A percentile compares a stretch with the other conserved stretches of the same genome.
Conservation (phyloP, 2,888 invertebrate genomes). For the Dendrolimus pini region DNA sequence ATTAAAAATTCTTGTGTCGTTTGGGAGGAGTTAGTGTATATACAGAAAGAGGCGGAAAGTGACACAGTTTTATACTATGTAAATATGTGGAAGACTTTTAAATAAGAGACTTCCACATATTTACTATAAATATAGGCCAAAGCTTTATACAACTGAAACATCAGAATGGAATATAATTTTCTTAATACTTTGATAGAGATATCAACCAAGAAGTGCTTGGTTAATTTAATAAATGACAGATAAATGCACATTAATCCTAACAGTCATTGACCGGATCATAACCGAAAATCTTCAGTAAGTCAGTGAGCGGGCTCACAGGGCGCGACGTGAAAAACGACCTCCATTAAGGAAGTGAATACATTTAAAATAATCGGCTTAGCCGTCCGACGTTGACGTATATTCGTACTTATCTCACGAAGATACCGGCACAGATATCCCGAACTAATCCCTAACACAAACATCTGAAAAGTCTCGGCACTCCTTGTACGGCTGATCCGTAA, state of each 20-base stretch:
- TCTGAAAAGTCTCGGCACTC: slow-evolving; percentile 72
- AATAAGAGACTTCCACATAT: too few relatives aligned
- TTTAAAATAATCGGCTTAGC: slow-evolving; percentile 77
- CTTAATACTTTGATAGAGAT: too few relatives aligned
- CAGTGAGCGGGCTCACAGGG: slow-evolving; percentile 49
- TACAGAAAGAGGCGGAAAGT: too few relatives aligned
- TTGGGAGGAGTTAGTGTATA: too few relatives aligned
- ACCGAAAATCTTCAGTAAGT: slow-evolving; percentile 72
- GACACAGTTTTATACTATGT: too few relatives aligned
- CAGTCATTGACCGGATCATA: slow-evolving; percentile 75
- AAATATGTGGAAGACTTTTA: too few relatives aligned
- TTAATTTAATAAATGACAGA: slow-evolving; percentile 53
- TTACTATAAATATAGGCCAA: too few relatives aligned
- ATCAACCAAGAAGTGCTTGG: too few relatives aligned
- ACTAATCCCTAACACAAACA: slow-evolving; percentile 75
- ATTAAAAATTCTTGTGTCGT: too few relatives aligned
- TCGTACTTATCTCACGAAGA: slow-evolving; percentile 75
- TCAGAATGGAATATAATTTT: too few relatives aligned
- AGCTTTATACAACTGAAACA: too few relatives aligned
- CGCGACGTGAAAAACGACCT: slow-evolving; percentile 70
- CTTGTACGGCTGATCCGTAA: slow-evolving; percentile 66
- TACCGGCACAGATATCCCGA: slow-evolving; percentile 72
- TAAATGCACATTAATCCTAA: slow-evolving; percentile 55
- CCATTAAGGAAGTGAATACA: slow-evolving; percentile 78
- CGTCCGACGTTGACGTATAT: slow-evolving; percentile 76